These are phyloP conservation scores for Tetraodon nigroviridis DNA, from an alignment of 2,113 vertebrate species.

Conservation along the genomic window DNA sequence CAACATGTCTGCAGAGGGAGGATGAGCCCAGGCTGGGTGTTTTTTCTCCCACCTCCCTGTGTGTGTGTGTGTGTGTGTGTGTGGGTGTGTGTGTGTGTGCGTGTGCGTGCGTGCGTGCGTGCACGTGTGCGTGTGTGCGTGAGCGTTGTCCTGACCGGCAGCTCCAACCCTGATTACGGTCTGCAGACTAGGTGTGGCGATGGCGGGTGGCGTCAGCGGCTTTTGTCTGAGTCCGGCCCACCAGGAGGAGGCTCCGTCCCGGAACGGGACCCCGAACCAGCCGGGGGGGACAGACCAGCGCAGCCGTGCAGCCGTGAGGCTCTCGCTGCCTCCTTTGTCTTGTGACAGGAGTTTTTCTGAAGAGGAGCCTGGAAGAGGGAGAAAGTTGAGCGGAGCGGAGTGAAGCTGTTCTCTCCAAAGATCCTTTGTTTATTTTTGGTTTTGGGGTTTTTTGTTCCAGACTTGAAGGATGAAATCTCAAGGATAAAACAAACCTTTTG, in stretches of 20 bases:
- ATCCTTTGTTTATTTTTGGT: not conserved
- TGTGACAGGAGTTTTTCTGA: not conserved
- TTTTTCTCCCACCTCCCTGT: slow-evolving; percentile 45
- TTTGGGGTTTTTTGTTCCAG: not conserved
- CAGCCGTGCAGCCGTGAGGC: not conserved
- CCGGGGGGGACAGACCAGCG: slow-evolving; percentile 22
- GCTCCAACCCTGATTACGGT: slow-evolving; percentile 68
- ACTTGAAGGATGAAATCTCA: slow-evolving; percentile 55
- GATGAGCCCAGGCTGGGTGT: slow-evolving; percentile 66
- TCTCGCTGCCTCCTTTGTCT: not conserved
- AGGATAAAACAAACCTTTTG: slow-evolving; percentile 60
- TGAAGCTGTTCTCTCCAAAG: slow-evolving; percentile 4
- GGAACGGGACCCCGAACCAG: slow-evolving; percentile 30
- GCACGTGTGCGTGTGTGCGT: not conserved
- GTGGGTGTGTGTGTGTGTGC: slow-evolving; percentile 23
- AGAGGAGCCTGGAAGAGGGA: not conserved
- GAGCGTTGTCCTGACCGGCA: slow-evolving; percentile 32
- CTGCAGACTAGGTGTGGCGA: slow-evolving; percentile 74
- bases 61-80: slow-evolving; percentile 10
- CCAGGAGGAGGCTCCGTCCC: slow-evolving; percentile 37
- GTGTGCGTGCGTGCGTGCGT: not conserved
- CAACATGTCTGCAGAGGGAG: slow-evolving; percentile 69
- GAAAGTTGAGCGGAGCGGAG: too few relatives aligned
- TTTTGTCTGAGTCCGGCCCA: slow-evolving; percentile 71
- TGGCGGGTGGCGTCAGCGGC: slow-evolving; percentile 69